These are phyloP conservation scores for Channa maculata DNA, from an alignment of 2,113 vertebrate genomes.

Conservation along the genomic window DNA sequence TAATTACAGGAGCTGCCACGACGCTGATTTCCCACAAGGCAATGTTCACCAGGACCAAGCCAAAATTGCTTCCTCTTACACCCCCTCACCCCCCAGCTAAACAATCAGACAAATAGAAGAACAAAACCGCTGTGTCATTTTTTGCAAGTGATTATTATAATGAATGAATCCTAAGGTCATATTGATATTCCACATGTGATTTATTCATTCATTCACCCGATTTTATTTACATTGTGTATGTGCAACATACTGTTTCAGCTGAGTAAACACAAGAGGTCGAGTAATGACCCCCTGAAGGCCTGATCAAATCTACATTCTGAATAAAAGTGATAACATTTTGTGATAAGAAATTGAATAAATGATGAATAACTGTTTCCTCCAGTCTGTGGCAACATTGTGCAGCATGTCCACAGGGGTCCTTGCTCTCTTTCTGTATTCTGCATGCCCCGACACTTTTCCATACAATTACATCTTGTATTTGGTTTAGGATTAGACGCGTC, in stretches of 20 bases:
- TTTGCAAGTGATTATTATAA: slow-evolving; percentile 42
- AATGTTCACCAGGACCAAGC: slow-evolving; percentile 69
- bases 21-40: slow-evolving; percentile 82
- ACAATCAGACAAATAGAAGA: no score
- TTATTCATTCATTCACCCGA: neutral
- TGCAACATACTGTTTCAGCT: slow-evolving; percentile 6
- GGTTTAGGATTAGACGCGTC: neutral
- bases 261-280: slow-evolving; percentile 11
- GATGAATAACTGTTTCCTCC: neutral
- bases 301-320: slow-evolving; percentile 23
- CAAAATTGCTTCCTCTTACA: slow-evolving; percentile 65
- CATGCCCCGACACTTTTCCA: neutral
- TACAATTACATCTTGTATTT: neutral
- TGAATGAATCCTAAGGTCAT: neutral
- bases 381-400: slow-evolving; percentile 23
- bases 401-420: neutral
- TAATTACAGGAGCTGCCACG: slow-evolving; percentile 84
- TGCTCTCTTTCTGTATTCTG: slow-evolving; percentile 20
- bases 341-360: neutral
- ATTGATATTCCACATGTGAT: neutral
- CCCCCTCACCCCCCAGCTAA: neutral
- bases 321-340: no score
- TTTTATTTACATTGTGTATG: neutral
- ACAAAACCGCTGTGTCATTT: slow-evolving; percentile 66
- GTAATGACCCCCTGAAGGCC: slow-evolving; percentile 15